Base-by-base conservation (phyloP, 1,140 invertebrate species). In the Eupristina koningsbergeri region DNA sequence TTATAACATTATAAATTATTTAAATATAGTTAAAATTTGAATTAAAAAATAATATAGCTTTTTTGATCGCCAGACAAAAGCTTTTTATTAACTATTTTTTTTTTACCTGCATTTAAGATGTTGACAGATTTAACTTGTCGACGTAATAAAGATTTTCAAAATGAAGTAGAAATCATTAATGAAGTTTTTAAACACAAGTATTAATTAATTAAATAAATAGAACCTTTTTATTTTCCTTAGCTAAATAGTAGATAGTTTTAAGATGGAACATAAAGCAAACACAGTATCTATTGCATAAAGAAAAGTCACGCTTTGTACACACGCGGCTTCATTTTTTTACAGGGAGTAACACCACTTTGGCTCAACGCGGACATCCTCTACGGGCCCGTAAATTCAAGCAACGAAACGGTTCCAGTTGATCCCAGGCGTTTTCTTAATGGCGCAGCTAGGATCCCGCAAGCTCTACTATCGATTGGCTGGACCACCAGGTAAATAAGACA, bases 291-390 rank as follows among this genome's bases (percentile, higher is more conserved):
- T 13, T 45, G 41, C 41, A 13, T 45, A 45, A 45, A 45, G 19
- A 7, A 17, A 53, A 19, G 29, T 29, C 3, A n/a, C 11, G n/a
- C 73, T 7, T 8, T 63, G 53, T 29, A 19, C n/a, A 11, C 47
- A 36, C 17, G 13, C 3, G 67, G 9, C 19, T 41, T 2, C 34
- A 7, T 7, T 41, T 41, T 71, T 11, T 74, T 69, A 58, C 89
- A 97, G 95, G 90, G 95, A 71, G 93, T 91, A 1, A 94, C 95
- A 86, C 97, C 97, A 0, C 89, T 98, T n/a, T 97, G 96, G 95
- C 90, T 98, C 69, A 98, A 98, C 89, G 97, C 97, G 0, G 97
- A 98, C 89, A 97, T 98, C 74, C 89, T 98, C 0, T 88, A 93
- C 31, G 97, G 98, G 3, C 97, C 97, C 0, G 94, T 96, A 17